Evolutionary conservation across 2,797 vertebrate species (phyloP).

Genomic region (Oreortyx pictus): DNA sequence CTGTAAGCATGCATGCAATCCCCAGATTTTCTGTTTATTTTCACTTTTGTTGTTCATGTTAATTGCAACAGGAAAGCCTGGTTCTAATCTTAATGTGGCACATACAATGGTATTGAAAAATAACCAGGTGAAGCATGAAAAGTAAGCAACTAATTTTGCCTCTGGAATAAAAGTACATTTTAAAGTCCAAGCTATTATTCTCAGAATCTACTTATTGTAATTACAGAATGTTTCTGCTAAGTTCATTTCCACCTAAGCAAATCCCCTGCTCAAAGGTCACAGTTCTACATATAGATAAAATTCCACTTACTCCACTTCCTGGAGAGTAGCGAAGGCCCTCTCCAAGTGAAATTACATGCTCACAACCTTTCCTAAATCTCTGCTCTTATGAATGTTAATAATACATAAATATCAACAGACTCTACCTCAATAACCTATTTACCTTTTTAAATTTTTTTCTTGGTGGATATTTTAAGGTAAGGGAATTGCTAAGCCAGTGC

Average conservation of each 20-base stretch:
- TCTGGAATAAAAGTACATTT: background rate
- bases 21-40: slow-evolving; percentile 17
- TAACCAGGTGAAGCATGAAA: background rate
- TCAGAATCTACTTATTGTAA: background rate
- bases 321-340: background rate
- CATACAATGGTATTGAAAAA: background rate
- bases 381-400: background rate
- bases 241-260: background rate
- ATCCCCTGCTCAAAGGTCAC: background rate
- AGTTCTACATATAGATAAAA: background rate
- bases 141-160: background rate
- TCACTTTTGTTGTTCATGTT: background rate
- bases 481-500: background rate
- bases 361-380: background rate
- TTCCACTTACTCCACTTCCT: background rate
- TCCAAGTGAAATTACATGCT: background rate
- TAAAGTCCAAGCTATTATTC: slow-evolving; percentile 11
- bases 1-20: background rate
- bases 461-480: background rate
- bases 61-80: background rate
- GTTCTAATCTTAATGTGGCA: background rate
- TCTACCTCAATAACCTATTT: background rate
- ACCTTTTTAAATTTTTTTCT: background rate
- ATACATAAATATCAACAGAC: background rate
- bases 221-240: background rate